These are phyloP conservation scores for Julus scandinavius DNA, from an alignment of 2,888 invertebrate species.

Conservation along the genomic window DNA sequence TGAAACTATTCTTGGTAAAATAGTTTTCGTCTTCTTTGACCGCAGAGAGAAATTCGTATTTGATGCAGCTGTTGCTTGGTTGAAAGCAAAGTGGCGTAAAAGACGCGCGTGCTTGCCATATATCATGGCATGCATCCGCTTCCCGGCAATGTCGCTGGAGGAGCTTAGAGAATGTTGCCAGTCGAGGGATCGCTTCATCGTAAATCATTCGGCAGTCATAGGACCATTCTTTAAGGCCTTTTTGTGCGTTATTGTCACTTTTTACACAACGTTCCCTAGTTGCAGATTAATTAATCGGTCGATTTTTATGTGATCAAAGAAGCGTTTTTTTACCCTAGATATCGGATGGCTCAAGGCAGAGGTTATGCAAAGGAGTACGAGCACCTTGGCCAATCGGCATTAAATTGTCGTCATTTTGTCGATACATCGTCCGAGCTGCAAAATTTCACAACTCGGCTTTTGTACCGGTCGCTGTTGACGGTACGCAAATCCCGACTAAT, in stretches of 20 bases:
- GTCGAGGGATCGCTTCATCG: constrained; percentile 8
- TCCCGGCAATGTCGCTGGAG: background rate
- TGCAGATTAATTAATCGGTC: background rate
- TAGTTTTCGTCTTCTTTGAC: background rate
- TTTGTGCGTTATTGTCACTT: background rate
- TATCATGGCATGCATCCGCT: constrained; percentile 31
- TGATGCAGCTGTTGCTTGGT: constrained; percentile 42
- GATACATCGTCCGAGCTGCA: background rate
- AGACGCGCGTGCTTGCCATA: background rate
- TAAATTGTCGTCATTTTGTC: background rate
- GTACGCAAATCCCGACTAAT: background rate
- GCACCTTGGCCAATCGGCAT: background rate
- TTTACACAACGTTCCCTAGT: background rate
- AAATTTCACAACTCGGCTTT: background rate
- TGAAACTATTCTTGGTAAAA: background rate
- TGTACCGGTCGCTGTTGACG: background rate
- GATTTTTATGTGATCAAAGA: background rate
- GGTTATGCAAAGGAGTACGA: background rate
- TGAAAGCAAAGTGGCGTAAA: constrained; percentile 23
- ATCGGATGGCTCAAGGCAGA: background rate
- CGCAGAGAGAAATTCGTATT: constrained; percentile 44
- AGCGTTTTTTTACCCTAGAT: background rate
- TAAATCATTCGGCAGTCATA: constrained; percentile 44
- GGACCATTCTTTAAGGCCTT: constrained; percentile 23
- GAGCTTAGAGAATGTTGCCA: constrained; percentile 45